Base-by-base conservation (phyloP, 2,797 vertebrate genomes). In the Triplophysa yarkandensis region DNA sequence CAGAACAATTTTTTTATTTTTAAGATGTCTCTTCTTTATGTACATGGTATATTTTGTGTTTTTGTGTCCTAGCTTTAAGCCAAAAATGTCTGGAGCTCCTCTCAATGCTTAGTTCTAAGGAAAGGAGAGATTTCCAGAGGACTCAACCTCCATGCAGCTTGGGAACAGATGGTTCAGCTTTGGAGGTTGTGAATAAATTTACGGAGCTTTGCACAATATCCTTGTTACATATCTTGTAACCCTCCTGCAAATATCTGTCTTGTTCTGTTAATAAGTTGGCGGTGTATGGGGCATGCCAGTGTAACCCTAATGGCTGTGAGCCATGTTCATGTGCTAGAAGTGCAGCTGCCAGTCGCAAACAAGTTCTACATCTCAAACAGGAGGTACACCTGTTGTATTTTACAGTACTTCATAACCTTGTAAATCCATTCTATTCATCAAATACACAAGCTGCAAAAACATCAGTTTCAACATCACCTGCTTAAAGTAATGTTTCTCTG, bases 261-360 rank as follows among this genome's bases (percentile, higher is more conserved):
- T 6, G 11, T 68, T 78, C 77, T 82, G 44, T 80, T 44, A 84
- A 81, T 1, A 72, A 97, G 96, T 77, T 95, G 78, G 93, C 93
- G 0, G 93, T 95, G 27, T 89, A 95, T 1, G 93, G 93, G 62
- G 93, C 95, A 54, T 98, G 95, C 71, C 84, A 85, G 46, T 98
- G 91, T 85, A 71, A 87, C 76, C 78, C 2, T 0, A 58, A 85
- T 14, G 80, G 61, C 23, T 86, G 83, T 16, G 90, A 87, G 1
- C 90, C 93, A 0, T 98, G 96, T 79, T 81, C 89, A 1, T 98
- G 96, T 82, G 94, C 95, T 61, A 92, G 63, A 57, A 92, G 80
- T 46, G 93, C 93, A 1, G 94, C 93, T 0, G 88, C 92, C 27
- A 89, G 93, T 72, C 89, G 88, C 68, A 96, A 92, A 75, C 93